A percentile compares a stretch with the other conserved stretches of the same genome.
These are phyloP conservation scores for Gastrophysa polygoni DNA, from an alignment of 2,888 invertebrate species.

Conservation along the genomic window DNA sequence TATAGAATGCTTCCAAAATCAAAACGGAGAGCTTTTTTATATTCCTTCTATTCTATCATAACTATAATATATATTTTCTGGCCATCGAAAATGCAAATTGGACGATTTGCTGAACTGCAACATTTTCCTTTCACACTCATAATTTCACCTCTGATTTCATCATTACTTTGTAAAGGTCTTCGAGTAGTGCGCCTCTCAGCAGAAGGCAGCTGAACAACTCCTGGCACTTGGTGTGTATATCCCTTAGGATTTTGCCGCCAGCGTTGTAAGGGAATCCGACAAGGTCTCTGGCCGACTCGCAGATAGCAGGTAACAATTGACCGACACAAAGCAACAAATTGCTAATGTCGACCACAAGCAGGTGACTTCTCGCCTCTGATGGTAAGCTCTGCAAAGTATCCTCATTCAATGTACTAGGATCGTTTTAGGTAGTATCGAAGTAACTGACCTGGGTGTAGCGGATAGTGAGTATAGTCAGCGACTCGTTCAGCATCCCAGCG, in stretches of 20 bases:
- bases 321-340: constrained; percentile 79
- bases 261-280: constrained; percentile 65
- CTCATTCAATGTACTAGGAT: constrained; percentile 1
- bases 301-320: constrained; percentile 74
- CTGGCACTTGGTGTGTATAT: constrained; percentile 83
- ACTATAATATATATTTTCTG: too few relatives aligned
- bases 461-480: constrained; percentile 78
- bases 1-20: too few relatives aligned
- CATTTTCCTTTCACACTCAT: too few relatives aligned
- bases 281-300: constrained; percentile 66
- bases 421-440: too few relatives aligned
- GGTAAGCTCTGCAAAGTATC: constrained; percentile 65
- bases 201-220: constrained; percentile 77
- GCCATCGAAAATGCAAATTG: too few relatives aligned
- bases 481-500: constrained; percentile 85
- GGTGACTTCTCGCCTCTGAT: constrained; percentile 63
- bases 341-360: constrained; percentile 74
- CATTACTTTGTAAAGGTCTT: constrained; percentile 79
- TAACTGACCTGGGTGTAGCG: constrained; percentile 78
- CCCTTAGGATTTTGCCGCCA: constrained; percentile 74
- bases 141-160: too few relatives aligned
- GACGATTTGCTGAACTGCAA: too few relatives aligned
- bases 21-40: too few relatives aligned
- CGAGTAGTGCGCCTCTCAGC: constrained; percentile 75
- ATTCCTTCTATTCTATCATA: too few relatives aligned